Base-by-base conservation (phyloP, 1,140 invertebrate genomes). In the Calosoma granatense region DNA sequence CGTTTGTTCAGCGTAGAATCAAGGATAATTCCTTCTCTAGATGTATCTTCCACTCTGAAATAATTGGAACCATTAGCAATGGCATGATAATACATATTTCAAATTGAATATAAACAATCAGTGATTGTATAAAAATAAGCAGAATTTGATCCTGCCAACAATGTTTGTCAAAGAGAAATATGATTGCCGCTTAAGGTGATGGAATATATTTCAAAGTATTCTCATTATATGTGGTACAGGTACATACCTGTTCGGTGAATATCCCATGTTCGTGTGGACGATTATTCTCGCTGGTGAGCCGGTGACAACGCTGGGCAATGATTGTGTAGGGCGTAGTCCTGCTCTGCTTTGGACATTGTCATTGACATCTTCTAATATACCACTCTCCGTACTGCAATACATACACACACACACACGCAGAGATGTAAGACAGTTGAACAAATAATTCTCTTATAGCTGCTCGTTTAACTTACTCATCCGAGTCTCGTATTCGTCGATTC, bases 321-420 rank as follows among this genome's bases (percentile, higher is more conserved):
- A 70, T 39, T 65, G 56, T 6, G 66, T 68, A 19, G 67, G 56
- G 22, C 20, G 30, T 58, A 55, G 67, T 51, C 64, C 61, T 58
- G 65, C 59, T 51, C 57, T 61, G 22, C 58, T 43, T 59, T 63
- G 61, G 21, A 53, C 58, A 36, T 61, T 15, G 11, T 79, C 78
- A 59, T 80, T 77, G 54, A 76, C 77, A 59, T 81, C 79, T 56
- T 81, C 78, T 55, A 75, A 72, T 60, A 79, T 76, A 59, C 78
- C 76, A 71, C 80, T 77, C 79, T 79, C 59, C 20, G 68, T 65
- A 53, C 51, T 60, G 22, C 11, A 19, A 43, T 56, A 30, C 56
- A 36, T n/a, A n/a, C n/a, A n/a, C n/a, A n/a, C n/a, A n/a, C 15
- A 53, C 22, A 12, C 6, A 53, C 6, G 21, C 22, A n/a, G 14